Evolutionary conservation across 2,888 invertebrate species (phyloP).

Genomic region (Hirudinaria manillensis): DNA sequence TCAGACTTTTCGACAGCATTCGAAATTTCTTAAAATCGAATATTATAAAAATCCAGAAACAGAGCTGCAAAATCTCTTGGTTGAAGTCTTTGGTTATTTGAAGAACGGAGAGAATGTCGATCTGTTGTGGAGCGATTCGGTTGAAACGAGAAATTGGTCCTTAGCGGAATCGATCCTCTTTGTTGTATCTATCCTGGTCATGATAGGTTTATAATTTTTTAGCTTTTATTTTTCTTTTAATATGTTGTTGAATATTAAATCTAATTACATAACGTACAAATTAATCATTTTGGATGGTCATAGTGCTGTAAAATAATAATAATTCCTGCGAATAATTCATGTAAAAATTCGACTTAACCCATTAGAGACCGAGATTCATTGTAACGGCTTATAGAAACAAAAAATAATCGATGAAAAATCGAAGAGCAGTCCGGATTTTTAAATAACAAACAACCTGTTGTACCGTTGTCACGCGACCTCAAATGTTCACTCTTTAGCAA

Average conservation of each 20-base stretch:
- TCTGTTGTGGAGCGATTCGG: background rate
- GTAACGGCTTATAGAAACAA: no score
- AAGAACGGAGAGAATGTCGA: background rate
- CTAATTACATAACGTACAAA: no score
- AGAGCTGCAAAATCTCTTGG: background rate
- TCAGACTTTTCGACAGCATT: background rate
- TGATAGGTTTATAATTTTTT: conserved; percentile 60
- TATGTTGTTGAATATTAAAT: background rate
- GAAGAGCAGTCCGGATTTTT: no score
- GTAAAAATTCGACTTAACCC: no score
- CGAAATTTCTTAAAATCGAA: background rate
- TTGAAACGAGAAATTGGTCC: conserved; percentile 66
- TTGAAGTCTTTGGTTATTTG: background rate
- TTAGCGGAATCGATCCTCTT: conserved; percentile 84
- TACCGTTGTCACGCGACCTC: no score
- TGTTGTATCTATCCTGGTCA: conserved; percentile 79
- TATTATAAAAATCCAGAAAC: background rate
- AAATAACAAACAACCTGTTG: no score
- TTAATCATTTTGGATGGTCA: no score
- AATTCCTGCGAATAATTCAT: no score
- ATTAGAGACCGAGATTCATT: no score
- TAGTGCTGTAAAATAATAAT: no score
- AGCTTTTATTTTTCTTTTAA: background rate
- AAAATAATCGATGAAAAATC: no score
- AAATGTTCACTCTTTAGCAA: no score